Base-by-base conservation (phyloP, 1,140 invertebrate species). In the Drosophila melanica region DNA sequence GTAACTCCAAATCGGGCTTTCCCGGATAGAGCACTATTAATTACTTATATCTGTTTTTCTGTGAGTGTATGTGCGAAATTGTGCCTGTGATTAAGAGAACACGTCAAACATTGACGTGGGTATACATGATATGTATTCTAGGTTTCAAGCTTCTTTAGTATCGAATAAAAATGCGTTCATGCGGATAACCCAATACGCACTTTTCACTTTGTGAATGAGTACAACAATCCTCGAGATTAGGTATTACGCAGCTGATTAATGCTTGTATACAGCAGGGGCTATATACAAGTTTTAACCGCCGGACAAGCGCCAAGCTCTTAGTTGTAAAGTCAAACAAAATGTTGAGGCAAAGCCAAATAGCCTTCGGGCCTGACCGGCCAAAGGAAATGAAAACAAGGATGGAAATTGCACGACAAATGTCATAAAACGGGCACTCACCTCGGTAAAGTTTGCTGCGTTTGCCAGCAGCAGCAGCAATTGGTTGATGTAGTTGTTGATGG, bases 361-460 rank as follows among this genome's bases (percentile, higher is more conserved):
- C 58, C 59, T 62, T 47, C 30, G 48, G 35, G 62, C 50, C 30
- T 10, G 50, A 20, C 64, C 41, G 44, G 44, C 3, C 12, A 48
- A 39, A 16, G 35, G n/a, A 65, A 42, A 11, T 60, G 45, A 27
- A 27, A 39, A 53, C 33, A 51, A 47, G 65, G 71, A 55, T 51
- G 77, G 72, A 77, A 81, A 81, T 57, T 76, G 72, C 63, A 73
- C 65, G 75, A 84, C 65, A 89, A 89, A 27, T 89, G 80, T 84
- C 85, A 91, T 87, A 91, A 86, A 91, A 72, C 74, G 90, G 81
- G 39, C 81, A 91, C 90, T 92, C 80, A 92, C 90, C 90, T 90
- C 89, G 71, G 79, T 84, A 87, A 75, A 90, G 72, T 90, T 91
- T 91, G 67, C 81, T 91, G 55, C 87, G 84, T 73, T 91, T 91